A percentile compares a stretch with the other conserved stretches of the same genome.
Conservation (phyloP, 30 jellyfish, hydroid and myxozoan species). For the Pelagia noctiluca region DNA sequence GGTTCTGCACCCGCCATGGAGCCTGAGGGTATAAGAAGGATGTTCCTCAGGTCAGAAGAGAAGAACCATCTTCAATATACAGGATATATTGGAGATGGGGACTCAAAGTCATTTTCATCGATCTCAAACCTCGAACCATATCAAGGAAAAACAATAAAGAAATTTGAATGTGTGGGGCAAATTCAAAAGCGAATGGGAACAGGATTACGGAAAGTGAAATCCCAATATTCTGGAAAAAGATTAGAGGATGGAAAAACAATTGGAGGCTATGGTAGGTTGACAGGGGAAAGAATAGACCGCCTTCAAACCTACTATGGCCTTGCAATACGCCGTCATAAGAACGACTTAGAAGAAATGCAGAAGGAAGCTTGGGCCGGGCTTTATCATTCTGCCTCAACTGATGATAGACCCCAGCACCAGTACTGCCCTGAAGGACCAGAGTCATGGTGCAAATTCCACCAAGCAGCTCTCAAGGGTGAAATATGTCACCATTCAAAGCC, state of each 20-base stretch:
- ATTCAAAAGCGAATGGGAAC: constrained; percentile 44
- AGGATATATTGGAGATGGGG: too few relatives aligned
- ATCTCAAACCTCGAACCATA: constrained; percentile 7
- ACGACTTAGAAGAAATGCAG: constrained; percentile 24
- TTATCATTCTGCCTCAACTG: constrained; percentile 44
- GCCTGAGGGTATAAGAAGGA: constrained; percentile 57
- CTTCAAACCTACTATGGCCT: constrained; percentile 37
- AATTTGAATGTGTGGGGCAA: constrained; percentile 48
- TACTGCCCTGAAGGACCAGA: constrained; percentile 21
- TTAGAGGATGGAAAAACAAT: constrained; percentile 38
- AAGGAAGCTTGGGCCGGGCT: constrained; percentile 43
- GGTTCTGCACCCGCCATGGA: too few relatives aligned
- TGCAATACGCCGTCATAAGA: constrained; percentile 28
- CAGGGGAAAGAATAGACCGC: constrained; percentile 21
- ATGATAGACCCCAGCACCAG: constrained; percentile 33
- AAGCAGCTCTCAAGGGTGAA: background rate
- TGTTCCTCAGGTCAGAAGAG: constrained; percentile 14
- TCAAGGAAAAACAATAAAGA: constrained; percentile 7
- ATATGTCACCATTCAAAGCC: constrained; percentile 26
- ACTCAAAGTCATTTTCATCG: too few relatives aligned
- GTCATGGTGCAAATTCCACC: constrained; percentile 46
- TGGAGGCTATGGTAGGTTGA: constrained; percentile 36
- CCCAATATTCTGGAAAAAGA: background rate
- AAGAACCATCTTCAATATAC: constrained; percentile 28
- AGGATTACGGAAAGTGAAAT: constrained; percentile 30